phyloP scores from a whole-genome alignment of 2,888 invertebrate genomes.

The Flabesymbios commensalis region DNA sequence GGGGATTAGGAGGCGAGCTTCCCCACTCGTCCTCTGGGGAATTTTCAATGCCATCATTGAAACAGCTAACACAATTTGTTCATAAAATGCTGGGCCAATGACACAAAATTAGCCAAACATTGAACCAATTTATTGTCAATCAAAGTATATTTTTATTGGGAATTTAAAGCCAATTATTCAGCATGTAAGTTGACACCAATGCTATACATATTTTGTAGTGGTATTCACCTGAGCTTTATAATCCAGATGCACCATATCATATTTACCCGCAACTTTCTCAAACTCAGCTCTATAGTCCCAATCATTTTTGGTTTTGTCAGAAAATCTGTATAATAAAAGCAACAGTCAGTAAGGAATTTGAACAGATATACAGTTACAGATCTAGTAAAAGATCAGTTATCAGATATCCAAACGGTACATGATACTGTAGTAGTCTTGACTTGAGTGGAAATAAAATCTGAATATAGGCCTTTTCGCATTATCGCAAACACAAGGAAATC shows the following conservation, averaged over 20 bases:
- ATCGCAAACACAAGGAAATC: no score
- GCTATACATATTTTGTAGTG: neutral
- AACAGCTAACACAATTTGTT: no score
- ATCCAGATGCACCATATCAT: constrained; percentile 63
- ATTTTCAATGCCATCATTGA: no score
- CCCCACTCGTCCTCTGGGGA: no score
- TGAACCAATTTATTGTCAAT: no score
- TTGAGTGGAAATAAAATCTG: no score
- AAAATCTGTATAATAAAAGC: constrained; percentile 54
- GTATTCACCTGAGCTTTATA: constrained; percentile 46
- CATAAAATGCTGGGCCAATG: no score
- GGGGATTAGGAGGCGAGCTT: no score
- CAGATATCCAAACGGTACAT: neutral
- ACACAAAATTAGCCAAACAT: no score
- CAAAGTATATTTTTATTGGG: no score
- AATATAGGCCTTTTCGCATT: no score
- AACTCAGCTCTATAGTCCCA: constrained; percentile 60
- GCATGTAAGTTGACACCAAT: neutral
- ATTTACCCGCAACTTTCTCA: constrained; percentile 63
- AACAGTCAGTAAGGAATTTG: neutral
- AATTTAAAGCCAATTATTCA: neutral
- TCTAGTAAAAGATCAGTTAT: neutral
- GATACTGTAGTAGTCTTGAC: no score
- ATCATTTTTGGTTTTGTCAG: constrained; percentile 64
- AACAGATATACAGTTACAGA: neutral